Evolutionary conservation across 1,140 invertebrate genomes (phyloP), one percentile per base, ranked within the genome.

Genomic region (Scaptomyza pallida): DNA sequence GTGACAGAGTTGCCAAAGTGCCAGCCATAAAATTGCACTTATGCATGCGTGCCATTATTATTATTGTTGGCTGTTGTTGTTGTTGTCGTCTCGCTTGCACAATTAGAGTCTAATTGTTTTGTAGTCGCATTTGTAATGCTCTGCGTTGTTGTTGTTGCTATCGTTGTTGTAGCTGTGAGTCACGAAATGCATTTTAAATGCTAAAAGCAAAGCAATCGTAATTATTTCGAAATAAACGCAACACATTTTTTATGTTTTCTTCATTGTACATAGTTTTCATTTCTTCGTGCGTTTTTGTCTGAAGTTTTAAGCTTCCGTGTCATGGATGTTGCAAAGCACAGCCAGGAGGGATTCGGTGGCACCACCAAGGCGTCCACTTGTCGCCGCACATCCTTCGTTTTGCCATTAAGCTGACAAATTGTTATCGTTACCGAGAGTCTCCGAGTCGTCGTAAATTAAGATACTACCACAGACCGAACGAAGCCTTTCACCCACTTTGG

Each of bases 331-430:
- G 10, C 13, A 33, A n/a, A 35, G 17, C 0, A 23, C 15, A 16
- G 13, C 13, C 48, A 37, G 40, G n/a, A 13, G 37, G 17, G 26
- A 10, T 8, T 10, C 12, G 23, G 3, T 4, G 23, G 23, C 6
- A 26, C 23, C 23, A 26, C 23, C 23, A 26, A 26, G 55, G 41
- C 17, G n/a, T 51, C 37, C 51, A 60, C 56, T 51, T 70, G 61
- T 51, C 56, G 44, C 75, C 76, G 79, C 76, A 73, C 77, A 81
- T 86, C 81, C 77, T 86, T 88, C 51, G 47, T 56, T n/a, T n/a
- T 55, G 77, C 81, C 81, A 86, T 86, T 86, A 86, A 88, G 82
- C 78, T 88, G 82, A 88, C 82, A 88, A 88, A 88, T 88, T 88
- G 82, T 88, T 88, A 88, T 88, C 82, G 83, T 50, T 48, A 63